Evolutionary conservation across 1,140 invertebrate genomes (phyloP), one percentile per base, ranked within the genome.

Genomic region (Drosophila mojavensis): DNA sequence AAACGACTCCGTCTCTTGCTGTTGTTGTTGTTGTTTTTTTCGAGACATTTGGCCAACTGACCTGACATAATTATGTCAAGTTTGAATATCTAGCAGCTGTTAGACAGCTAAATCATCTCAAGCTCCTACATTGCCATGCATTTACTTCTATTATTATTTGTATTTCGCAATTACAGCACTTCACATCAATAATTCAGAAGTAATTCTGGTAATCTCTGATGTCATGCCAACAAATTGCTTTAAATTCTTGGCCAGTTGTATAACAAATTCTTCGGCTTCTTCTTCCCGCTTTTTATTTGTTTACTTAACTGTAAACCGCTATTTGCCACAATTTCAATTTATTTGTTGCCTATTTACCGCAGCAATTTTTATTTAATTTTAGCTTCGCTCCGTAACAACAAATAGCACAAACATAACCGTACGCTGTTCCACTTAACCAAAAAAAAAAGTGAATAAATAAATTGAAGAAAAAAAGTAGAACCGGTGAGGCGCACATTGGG

Each of bases 291-390:
- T 9, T 10, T 33, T 60, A 41, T 58, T 58, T 79, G 51, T 63
- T 79, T 61, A 73, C n/a, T 51, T 76, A 71, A 71, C 79, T 71
- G 61, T 75, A 55, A 54, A 77, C 84, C 80, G 84, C 80, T 88
- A 75, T 83, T 69, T 74, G 84, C 80, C 83, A 79, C 69, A 83
- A 79, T 81, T 88, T 68, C 79, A 82, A 83, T 84, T 89, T 83
- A 82, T 82, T 81, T 82, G 83, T 61, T 77, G 73, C 47, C 72
- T 51, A 78, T 79, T 83, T 83, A 83, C 83, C 83, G 73, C 76
- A 74, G 71, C 73, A 78, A 81, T 81, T 78, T 68, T 67, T 66
- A 73, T 78, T 74, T 77, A 54, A 77, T 73, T 68, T 78, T 59
- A 84, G 73, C 73, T 56, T 55, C 69, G 63, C 78, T 81, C 48